A percentile compares a stretch with the other conserved stretches of the same genome.
phyloP scores from a whole-genome alignment of 2,797 vertebrate genomes.

The Sebastolobus alascanus region DNA sequence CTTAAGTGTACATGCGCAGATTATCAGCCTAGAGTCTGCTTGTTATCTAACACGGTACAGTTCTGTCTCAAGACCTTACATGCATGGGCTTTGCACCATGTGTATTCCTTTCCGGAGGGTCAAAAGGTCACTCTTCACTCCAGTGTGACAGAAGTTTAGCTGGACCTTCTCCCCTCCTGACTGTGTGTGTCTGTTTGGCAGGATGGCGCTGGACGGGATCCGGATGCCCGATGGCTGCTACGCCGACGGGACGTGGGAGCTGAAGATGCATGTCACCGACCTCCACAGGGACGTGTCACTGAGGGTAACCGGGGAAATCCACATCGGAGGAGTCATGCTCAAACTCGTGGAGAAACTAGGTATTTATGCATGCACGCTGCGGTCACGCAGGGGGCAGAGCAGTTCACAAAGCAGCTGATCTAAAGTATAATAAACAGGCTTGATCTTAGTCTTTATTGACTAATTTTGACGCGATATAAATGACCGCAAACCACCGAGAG shows the following conservation, averaged over 20 bases:
- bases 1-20: background rate
- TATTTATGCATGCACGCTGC: conserved; percentile 79
- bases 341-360: conserved; percentile 98
- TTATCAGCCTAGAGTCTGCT: background rate
- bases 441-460: background rate
- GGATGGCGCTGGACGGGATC: conserved; percentile 98
- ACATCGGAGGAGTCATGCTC: conserved; percentile 99
- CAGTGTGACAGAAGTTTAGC: conserved; percentile 20
- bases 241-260: conserved; percentile 98
- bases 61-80: conserved; percentile 6
- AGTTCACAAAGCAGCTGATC: conserved; percentile 14
- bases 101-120: background rate
- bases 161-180: conserved; percentile 4
- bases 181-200: conserved; percentile 54
- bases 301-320: conserved; percentile 97
- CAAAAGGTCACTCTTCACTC: conserved; percentile 34
- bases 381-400: background rate
- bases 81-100: background rate
- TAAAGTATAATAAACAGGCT: conserved; percentile 16
- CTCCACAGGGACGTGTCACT: conserved; percentile 96
- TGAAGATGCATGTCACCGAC: conserved; percentile 97
- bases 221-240: conserved; percentile 99
- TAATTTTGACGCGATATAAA: background rate
- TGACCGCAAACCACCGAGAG: background rate
- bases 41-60: background rate